Base-by-base conservation (phyloP, 2,113 vertebrate genomes). In the Sinocyclocheilus grahami region DNA sequence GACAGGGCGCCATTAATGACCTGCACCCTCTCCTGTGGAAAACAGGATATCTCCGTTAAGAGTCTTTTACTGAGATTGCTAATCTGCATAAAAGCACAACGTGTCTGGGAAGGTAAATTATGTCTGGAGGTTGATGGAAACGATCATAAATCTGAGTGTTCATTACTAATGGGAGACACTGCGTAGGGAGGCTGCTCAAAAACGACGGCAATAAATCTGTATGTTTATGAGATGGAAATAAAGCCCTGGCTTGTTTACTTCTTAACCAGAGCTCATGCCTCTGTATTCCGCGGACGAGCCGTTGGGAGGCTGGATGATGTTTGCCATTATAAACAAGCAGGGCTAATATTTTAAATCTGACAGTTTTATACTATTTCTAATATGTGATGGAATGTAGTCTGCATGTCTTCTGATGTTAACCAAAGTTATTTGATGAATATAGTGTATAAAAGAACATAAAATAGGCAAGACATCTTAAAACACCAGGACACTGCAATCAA, bases 1-100 rank as follows among this genome's bases (percentile, higher is more conserved):
- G 95, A 96, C 90, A 99, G 92, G 0, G 92, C 96, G 24, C 97
- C 98, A 74, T 97, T 97, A 92, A 96, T 96, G 0, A 99, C 96
- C 91, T 96, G 96, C 87, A 99, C 90, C 84, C 97, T 96, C 88
- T 96, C 97, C 98, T 99, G 90, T 67, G 90, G 90, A 78, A 58
- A 90, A 92, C 86, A 90, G 87, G 88, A 89, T 81, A 85, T 39
- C 85, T 90, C 62, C 11, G 12, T 92, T 92, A 91, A 91, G 87
- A 77, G 46, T 77, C 86, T 91, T 91, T 89, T 89, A 89, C 79
- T 82, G 83, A 88, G 87, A 69, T 65, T 18, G 75, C 90, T 94
- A 91, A 93, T 94, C 89, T 93, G 55, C 92, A 93, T 94, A 92
- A 93, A 93, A 93, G 89, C 92, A 92, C 86, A 82, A 87, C 75